These are phyloP conservation scores for Nomada fabriciana DNA, from an alignment of 2,888 invertebrate species.

Conservation along the genomic window DNA sequence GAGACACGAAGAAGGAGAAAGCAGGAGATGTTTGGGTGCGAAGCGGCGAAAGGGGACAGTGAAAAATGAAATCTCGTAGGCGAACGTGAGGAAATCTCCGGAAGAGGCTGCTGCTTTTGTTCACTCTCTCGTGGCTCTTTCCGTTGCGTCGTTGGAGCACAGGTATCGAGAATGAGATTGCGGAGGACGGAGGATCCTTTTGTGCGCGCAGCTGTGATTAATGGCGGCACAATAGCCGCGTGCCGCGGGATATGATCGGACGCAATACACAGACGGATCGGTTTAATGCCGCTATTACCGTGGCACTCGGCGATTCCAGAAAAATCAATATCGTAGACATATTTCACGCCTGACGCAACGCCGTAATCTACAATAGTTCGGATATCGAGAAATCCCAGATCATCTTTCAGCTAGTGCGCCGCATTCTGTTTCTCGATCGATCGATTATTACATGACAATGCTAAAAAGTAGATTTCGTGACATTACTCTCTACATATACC, in stretches of 20 bases:
- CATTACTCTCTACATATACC: too few species aligned
- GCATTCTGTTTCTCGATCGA: not conserved
- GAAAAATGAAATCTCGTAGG: slow-evolving; percentile 56
- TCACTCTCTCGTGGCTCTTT: slow-evolving; percentile 29
- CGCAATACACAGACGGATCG: slow-evolving; percentile 36
- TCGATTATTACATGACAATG: not conserved
- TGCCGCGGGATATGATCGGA: slow-evolving; percentile 57
- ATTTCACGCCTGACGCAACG: slow-evolving; percentile 11
- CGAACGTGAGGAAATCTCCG: slow-evolving; percentile 59
- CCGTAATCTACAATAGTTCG: slow-evolving; percentile 13
- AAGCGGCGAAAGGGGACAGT: slow-evolving; percentile 11
- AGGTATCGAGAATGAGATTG: slow-evolving; percentile 56
- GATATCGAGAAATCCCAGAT: slow-evolving; percentile 3
- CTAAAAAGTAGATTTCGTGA: too few species aligned
- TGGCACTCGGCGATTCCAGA: slow-evolving; percentile 14
- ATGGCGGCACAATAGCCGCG: slow-evolving; percentile 58
- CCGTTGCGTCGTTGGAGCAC: slow-evolving; percentile 42
- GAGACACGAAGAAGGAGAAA: not conserved
- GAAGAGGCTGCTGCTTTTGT: slow-evolving; percentile 49
- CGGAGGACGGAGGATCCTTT: slow-evolving; percentile 60
- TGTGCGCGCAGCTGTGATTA: slow-evolving; percentile 56
- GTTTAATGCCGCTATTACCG: slow-evolving; percentile 47
- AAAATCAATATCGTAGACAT: slow-evolving; percentile 38
- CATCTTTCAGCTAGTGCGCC: not conserved
- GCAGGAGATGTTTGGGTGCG: slow-evolving; percentile 13